Percentiles rank a stretch among this genome's conserved stretches.
Evolutionary conservation across 2,888 invertebrate species (phyloP).

Genomic region (Cinara cedri): DNA sequence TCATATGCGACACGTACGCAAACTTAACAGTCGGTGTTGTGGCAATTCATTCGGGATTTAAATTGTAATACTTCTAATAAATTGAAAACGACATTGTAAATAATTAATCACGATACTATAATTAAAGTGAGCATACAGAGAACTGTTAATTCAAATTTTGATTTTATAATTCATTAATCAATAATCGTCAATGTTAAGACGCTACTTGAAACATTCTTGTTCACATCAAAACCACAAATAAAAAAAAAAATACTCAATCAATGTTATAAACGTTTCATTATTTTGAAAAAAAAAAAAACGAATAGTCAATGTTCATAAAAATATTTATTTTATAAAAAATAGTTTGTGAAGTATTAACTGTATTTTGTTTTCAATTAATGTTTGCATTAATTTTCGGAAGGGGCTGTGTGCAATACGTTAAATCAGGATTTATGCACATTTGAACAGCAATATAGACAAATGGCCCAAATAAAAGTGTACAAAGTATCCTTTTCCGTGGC

Average conservation of each 20-base stretch:
- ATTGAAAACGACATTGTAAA: constrained; percentile 41
- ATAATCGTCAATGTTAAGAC: constrained; percentile 48
- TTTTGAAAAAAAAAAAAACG: constrained; percentile 45
- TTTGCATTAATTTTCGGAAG: constrained; percentile 51
- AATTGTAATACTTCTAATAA: constrained; percentile 69
- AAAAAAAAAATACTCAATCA: constrained; percentile 45
- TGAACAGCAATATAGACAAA: constrained; percentile 97
- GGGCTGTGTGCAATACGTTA: constrained; percentile 55
- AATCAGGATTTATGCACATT: constrained; percentile 83
- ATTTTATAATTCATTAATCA: constrained; percentile 54
- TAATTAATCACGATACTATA: constrained; percentile 40
- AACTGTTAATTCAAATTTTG: constrained; percentile 53
- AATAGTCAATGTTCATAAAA: constrained; percentile 54
- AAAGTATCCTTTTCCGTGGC: constrained; percentile 98
- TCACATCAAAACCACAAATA: constrained; percentile 53
- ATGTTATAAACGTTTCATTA: constrained; percentile 48
- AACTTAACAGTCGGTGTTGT: constrained; percentile 90
- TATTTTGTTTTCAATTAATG: constrained; percentile 33
- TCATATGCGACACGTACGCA: constrained; percentile 83
- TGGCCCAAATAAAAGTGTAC: constrained; percentile 99
- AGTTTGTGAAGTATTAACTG: constrained; percentile 39
- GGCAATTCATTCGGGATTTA: constrained; percentile 95
- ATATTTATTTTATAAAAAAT: constrained; percentile 48
- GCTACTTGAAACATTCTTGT: constrained; percentile 57
- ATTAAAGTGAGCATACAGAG: constrained; percentile 44